These are phyloP conservation scores for Zoanthus sansibaricus DNA, from an alignment of 92 coral and sea anemone genomes.

Conservation along the genomic window DNA sequence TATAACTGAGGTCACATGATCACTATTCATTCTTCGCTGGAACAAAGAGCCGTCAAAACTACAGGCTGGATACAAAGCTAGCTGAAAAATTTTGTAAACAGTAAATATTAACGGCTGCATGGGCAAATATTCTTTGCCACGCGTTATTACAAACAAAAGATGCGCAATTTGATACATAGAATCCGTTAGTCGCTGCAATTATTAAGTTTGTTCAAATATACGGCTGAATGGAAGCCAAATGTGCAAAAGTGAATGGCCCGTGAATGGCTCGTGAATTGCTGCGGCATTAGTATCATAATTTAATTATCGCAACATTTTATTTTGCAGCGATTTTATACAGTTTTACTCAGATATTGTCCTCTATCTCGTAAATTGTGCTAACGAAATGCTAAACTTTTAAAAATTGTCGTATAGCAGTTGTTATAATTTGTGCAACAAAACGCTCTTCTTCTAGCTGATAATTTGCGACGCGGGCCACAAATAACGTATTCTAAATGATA, in stretches of 20 bases:
- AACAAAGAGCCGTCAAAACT: not conserved
- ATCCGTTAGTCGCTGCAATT: not conserved
- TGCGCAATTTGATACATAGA: not conserved
- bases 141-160: not conserved
- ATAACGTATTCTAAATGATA: conserved; percentile 5
- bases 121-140: not conserved
- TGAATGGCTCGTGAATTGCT: not conserved
- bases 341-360: not conserved
- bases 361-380: not conserved
- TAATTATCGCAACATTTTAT: conserved; percentile 23
- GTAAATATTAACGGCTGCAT: not conserved
- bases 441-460: not conserved
- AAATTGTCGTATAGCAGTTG: too few relatives aligned
- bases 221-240: not conserved
- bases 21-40: conserved; percentile 15
- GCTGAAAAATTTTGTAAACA: not conserved
- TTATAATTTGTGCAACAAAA: not conserved
- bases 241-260: not conserved
- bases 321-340: not conserved
- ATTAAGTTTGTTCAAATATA: not conserved
- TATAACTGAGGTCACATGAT: conserved; percentile 35
- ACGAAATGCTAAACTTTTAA: not conserved
- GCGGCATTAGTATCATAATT: conserved; percentile 34
- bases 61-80: not conserved
- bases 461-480: conserved; percentile 2